Base-by-base conservation (phyloP, 2,888 invertebrate genomes). In the Ochlodes sylvanus region DNA sequence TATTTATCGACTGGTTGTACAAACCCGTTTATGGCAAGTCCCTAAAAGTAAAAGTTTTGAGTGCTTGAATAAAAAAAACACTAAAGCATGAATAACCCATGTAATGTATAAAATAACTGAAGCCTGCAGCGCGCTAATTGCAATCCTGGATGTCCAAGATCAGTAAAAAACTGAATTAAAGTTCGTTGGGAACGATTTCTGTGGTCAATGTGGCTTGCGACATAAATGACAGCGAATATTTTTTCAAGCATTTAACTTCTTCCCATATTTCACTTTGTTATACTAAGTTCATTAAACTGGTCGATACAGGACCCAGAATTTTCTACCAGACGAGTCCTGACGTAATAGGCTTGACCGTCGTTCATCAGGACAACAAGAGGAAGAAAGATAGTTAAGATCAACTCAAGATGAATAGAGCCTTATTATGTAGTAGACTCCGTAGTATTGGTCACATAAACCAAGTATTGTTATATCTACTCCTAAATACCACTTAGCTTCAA, bases 31-130 rank as follows among this genome's bases (percentile, higher is more conserved):
- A 66, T 61, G 75, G 68, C 72, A 75, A 84, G 82, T 87, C 77
- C 77, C 71, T 73, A 85, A 85, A 86, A 86, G 85, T 86, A 86
- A 89, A 88, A 88, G 85, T 85, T 75, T 79, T 80, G 75, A 79
- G 38, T 14, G 4, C 75, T 71, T 73, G 71, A 75, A 70, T 75
- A 78, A 75, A 76, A 75, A 76, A 78, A 60, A 63, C 58, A 71
- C 73, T 80, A 83, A 84, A 82, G 80, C 79, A 74, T 71, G 74
- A 50, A 34, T 61, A 32, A 57, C 42, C 47, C 60, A 72, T 69
- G 69, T 75, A 73, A 75, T 76, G n/a, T 72, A 72, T 64, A 60
- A 69, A 66, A 64, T 60, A 71, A 74, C 70, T 55, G 69, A 65
- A 69, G 69, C 73, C 74, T 71, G 73, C 76, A 74, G 75, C 73